These are phyloP conservation scores for Tethea ocularis DNA, from an alignment of 2,888 invertebrate genomes.

Conservation along the genomic window DNA sequence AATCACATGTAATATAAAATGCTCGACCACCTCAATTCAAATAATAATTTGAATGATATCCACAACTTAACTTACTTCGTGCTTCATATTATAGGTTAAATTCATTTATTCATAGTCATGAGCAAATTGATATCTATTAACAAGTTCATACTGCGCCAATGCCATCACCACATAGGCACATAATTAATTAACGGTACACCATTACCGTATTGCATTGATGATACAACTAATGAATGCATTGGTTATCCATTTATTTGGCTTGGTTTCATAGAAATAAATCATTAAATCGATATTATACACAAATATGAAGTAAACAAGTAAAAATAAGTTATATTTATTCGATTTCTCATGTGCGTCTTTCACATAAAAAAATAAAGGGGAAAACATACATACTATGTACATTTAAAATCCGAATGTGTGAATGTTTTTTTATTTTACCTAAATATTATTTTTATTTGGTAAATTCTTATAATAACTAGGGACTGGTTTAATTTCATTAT, in stretches of 20 bases:
- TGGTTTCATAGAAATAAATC: not conserved
- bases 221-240: not conserved
- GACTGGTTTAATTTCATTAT: slow-evolving; percentile 8
- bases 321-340: no score
- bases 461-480: slow-evolving; percentile 5
- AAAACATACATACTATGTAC: not conserved
- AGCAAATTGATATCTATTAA: slow-evolving; percentile 46
- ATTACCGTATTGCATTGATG: not conserved
- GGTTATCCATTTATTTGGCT: not conserved
- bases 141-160: slow-evolving; percentile 34
- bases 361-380: not conserved
- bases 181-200: slow-evolving; percentile 11
- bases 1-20: slow-evolving; percentile 68
- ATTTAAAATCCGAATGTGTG: not conserved
- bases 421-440: not conserved
- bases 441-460: slow-evolving; percentile 12
- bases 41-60: slow-evolving; percentile 14
- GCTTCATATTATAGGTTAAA: slow-evolving; percentile 38
- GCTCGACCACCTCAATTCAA: slow-evolving; percentile 32
- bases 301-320: not conserved
- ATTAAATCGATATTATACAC: not conserved
- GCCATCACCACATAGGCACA: not conserved
- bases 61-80: slow-evolving; percentile 34
- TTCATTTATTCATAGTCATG: slow-evolving; percentile 43
- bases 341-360: no score